phyloP scores from a whole-genome alignment of 2,797 vertebrate genomes.

The Anguilla anguilla region DNA sequence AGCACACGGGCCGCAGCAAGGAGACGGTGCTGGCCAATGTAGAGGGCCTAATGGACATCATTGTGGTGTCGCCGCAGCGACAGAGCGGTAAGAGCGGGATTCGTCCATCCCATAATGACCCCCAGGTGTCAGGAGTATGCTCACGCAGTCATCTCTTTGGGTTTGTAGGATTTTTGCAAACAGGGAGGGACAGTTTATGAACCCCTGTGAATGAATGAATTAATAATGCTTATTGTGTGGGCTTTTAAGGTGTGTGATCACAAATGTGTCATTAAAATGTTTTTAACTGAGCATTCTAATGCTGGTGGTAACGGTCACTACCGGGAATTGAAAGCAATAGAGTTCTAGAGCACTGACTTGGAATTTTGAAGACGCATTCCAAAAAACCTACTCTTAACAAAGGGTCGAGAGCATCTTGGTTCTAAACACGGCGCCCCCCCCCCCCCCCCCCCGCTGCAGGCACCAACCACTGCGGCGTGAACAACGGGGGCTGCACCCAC shows the following conservation, averaged over 20 bases:
- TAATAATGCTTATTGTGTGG: too few species aligned
- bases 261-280: too few species aligned
- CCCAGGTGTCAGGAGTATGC: not conserved
- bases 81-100: slow-evolving; percentile 82
- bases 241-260: too few species aligned
- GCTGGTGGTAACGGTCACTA: too few species aligned
- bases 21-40: slow-evolving; percentile 94
- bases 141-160: not conserved
- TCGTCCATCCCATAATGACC: not conserved
- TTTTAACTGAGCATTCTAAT: too few species aligned
- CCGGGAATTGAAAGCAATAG: too few species aligned
- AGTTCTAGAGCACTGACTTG: too few species aligned
- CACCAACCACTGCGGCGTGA: slow-evolving; percentile 88
- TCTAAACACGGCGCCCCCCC: not conserved
- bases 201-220: too few species aligned
- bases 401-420: not conserved
- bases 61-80: slow-evolving; percentile 90
- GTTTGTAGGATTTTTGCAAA: not conserved
- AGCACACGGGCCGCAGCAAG: slow-evolving; percentile 92
- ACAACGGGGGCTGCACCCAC: slow-evolving; percentile 95
- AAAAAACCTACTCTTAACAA: too few species aligned
- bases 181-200: not conserved
- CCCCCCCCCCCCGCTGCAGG: slow-evolving; percentile 67
- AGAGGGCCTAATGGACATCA: slow-evolving; percentile 98
- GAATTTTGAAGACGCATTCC: too few species aligned